Conservation (phyloP, 2,113 vertebrate genomes). For the Hypomesus transpacificus region DNA sequence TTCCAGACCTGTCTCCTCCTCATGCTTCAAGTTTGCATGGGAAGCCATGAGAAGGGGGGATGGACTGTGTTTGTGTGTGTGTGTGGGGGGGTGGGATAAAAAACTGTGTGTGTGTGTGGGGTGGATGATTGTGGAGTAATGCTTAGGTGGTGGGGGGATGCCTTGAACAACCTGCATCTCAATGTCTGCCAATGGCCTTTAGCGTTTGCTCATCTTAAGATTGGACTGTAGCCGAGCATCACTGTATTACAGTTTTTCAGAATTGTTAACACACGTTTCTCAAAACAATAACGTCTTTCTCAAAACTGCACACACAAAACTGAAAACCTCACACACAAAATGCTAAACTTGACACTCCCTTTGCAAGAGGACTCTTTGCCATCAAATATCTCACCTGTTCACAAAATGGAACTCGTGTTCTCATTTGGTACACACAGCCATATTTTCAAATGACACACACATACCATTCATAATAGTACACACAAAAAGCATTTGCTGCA, state of each 20-base stretch:
- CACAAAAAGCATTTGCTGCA: too few species aligned
- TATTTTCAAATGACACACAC: too few species aligned
- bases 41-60: constrained; percentile 8
- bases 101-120: constrained; percentile 1
- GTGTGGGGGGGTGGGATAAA: constrained; percentile 38
- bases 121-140: constrained; percentile 44
- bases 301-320: too few species aligned
- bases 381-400: too few species aligned
- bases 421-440: too few species aligned
- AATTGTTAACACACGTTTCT: too few species aligned
- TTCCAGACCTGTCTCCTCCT: constrained; percentile 28
- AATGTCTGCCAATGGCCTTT: constrained; percentile 70
- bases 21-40: constrained; percentile 34
- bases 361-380: too few species aligned
- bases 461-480: too few species aligned
- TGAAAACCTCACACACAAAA: too few species aligned
- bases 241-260: constrained; percentile 60
- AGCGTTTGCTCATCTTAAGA: constrained; percentile 85
- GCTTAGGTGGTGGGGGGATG: constrained; percentile 34
- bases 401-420: too few species aligned
- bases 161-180: constrained; percentile 67
- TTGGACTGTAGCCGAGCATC: constrained; percentile 81
- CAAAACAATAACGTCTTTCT: too few species aligned
- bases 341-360: too few species aligned
- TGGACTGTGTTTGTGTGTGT: background rate